Percentiles rank a stretch among this genome's conserved stretches.
These are phyloP conservation scores for Sorex fumeus DNA, from an alignment of 2,113 vertebrate genomes.

Conservation along the genomic window DNA sequence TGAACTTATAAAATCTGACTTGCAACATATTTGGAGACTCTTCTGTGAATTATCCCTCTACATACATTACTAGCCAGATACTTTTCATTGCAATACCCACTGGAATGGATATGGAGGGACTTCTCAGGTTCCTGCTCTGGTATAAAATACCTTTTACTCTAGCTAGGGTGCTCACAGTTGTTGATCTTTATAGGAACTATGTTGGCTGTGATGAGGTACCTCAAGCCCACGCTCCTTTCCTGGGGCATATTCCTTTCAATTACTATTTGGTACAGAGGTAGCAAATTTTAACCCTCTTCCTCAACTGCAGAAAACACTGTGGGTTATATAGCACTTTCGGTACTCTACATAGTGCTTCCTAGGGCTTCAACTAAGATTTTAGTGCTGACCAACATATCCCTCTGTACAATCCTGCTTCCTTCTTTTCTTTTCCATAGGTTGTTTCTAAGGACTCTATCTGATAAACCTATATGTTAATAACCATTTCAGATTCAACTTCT, in stretches of 20 bases:
- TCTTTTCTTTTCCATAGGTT: not conserved
- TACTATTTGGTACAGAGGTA: not conserved
- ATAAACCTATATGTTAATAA: not conserved
- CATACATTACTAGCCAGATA: not conserved
- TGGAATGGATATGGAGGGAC: not conserved
- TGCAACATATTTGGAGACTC: not conserved
- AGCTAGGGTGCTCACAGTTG: not conserved
- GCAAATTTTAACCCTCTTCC: not conserved
- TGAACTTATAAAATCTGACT: slow-evolving; percentile 32
- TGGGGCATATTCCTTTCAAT: not conserved
- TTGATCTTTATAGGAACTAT: not conserved
- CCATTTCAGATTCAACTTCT: not conserved
- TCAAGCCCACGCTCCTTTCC: not conserved
- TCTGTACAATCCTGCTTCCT: not conserved
- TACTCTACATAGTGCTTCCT: not conserved
- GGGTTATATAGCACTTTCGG: not conserved
- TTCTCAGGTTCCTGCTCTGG: not conserved
- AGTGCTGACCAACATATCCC: not conserved
- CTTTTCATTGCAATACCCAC: not conserved
- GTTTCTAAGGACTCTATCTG: not conserved
- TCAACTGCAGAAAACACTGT: not conserved
- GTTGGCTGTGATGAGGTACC: not conserved
- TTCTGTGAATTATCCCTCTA: not conserved
- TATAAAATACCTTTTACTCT: not conserved
- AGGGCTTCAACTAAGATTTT: not conserved